Evolutionary conservation across 2,113 vertebrate species (phyloP).

Genomic region (Prolemur simus): DNA sequence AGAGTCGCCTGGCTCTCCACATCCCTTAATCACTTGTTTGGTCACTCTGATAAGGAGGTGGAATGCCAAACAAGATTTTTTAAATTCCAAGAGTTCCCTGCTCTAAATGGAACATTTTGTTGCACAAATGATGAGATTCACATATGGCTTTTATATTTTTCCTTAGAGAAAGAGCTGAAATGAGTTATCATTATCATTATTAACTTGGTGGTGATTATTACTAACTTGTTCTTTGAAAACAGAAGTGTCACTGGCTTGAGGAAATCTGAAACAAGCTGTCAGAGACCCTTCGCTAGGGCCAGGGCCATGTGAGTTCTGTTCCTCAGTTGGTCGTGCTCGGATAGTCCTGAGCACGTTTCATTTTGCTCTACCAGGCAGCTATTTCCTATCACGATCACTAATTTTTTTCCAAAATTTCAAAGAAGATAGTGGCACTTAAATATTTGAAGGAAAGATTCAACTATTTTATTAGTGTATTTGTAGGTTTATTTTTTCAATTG

Average conservation of each 20-base stretch:
- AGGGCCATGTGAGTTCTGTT: background rate
- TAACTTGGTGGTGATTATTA: background rate
- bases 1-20: background rate
- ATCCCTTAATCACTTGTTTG: background rate
- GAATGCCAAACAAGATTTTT: conserved; percentile 63
- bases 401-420: background rate
- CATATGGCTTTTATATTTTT: conserved; percentile 33
- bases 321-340: background rate
- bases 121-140: conserved; percentile 35
- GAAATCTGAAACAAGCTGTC: background rate
- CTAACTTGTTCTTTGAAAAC: conserved; percentile 23
- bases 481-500: background rate
- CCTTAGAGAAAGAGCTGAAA: background rate
- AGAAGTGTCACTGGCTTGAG: background rate
- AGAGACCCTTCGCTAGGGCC: background rate
- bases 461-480: background rate
- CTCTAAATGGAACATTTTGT: conserved; percentile 53
- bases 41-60: conserved; percentile 49
- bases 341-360: background rate
- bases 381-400: background rate
- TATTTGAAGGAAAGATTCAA: background rate
- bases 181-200: background rate
- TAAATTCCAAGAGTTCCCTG: conserved; percentile 53
- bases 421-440: background rate
- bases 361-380: background rate